phyloP scores from a whole-genome alignment of 2,113 vertebrate genomes.

The Phalacrocorax aristotelis region DNA sequence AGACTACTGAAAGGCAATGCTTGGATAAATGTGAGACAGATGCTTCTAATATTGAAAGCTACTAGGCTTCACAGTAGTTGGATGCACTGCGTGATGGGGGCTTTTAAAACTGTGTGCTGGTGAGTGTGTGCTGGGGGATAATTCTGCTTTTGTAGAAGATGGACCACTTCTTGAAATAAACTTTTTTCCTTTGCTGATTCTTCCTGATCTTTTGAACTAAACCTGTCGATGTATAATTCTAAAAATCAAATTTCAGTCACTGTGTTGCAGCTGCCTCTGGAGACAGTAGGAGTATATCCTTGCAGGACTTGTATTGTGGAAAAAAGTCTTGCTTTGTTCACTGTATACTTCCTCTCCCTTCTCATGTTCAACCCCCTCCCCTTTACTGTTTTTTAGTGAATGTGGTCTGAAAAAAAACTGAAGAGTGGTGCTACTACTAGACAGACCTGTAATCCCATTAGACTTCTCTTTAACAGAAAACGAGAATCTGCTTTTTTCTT shows the following conservation, averaged over 20 bases:
- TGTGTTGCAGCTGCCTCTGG: background rate
- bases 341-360: background rate
- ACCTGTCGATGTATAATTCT: background rate
- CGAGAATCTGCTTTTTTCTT: background rate
- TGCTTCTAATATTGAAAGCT: background rate
- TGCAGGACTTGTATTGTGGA: background rate
- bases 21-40: background rate
- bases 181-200: background rate
- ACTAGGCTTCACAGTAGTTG: background rate
- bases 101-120: background rate
- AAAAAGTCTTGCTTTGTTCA: background rate
- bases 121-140: background rate
- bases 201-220: background rate
- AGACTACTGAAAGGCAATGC: background rate
- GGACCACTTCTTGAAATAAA: background rate
- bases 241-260: background rate
- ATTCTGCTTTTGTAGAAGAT: background rate
- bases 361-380: background rate
- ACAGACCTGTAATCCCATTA: background rate
- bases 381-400: background rate
- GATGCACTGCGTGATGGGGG: background rate
- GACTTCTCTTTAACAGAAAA: background rate
- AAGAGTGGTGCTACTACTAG: background rate
- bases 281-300: background rate
- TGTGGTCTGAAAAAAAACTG: background rate